Base-by-base conservation (phyloP, 1,140 invertebrate genomes). In the Bombus cullumanus region DNA sequence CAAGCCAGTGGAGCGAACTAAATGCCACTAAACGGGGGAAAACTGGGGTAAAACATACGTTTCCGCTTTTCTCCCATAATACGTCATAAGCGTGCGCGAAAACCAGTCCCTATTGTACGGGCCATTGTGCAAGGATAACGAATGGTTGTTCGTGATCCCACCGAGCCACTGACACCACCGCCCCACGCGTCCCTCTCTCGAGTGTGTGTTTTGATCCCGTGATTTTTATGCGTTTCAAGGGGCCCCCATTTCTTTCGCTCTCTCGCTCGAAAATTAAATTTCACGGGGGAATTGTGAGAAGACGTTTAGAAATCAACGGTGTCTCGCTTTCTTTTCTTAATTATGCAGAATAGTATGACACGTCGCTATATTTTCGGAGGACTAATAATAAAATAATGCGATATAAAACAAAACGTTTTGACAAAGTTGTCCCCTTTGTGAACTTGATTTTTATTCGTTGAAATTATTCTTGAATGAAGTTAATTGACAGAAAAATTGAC, bases 11-110 rank as follows among this genome's bases (percentile, higher is more conserved):
- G 86, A 93, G 93, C 92, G 90, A 88, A 92, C 92, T 94, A 94
- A 94, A 94, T 92, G 93, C 93, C 91, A 89, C 92, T 94, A 94
- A 94, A 94, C 93, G 93, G 88, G 91, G 92, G 92, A 47, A 80
- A 94, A 94, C 92, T 90, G 90, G 92, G 91, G 86, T 94, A 94
- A 94, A 94, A 94, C 93, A 94, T 94, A 93, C 93, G 93, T 94
- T 94, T 94, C 93, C 94, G 93, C 87, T 94, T 94, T 93, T 91
- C 84, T 90, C 92, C 91, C 91, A 92, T 94, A 92, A 94, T 94
- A 93, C 91, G 94, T 94, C 93, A 94, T 94, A 93, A 93, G 90
- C 89, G 92, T 91, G 89, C 89, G 87, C 89, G 85, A 92, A 89
- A 93, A 92, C 89, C 92, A 89, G 87, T 92, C 87, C 79, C 90